These are phyloP conservation scores for Callionymus lyra DNA, from an alignment of 2,113 vertebrate genomes.

Conservation along the genomic window DNA sequence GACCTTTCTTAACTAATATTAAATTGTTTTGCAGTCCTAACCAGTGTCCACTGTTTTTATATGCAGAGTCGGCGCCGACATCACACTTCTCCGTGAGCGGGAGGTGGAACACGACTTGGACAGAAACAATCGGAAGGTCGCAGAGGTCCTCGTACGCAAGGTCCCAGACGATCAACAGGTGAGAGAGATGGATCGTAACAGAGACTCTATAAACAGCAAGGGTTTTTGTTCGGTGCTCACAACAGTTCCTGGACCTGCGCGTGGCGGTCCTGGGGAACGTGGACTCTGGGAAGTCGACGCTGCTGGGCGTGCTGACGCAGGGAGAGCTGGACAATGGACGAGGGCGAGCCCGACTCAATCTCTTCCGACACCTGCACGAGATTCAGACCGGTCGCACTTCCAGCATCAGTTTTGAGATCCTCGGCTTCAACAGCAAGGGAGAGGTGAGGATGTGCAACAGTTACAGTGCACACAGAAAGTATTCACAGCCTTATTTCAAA, in stretches of 20 bases:
- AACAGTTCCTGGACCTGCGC: slow-evolving; percentile 89
- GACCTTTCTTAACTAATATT: too few species aligned
- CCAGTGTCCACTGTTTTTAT: too few species aligned
- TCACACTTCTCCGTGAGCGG: slow-evolving; percentile 83
- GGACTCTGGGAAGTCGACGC: slow-evolving; percentile 94
- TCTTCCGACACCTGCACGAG: slow-evolving; percentile 96
- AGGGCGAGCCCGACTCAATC: slow-evolving; percentile 91
- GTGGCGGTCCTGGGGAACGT: slow-evolving; percentile 96
- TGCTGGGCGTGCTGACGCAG: slow-evolving; percentile 91
- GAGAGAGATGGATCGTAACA: slow-evolving; percentile 4
- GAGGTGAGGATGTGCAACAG: too few species aligned
- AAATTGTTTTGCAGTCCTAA: too few species aligned
- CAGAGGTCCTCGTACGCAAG: slow-evolving; percentile 92
- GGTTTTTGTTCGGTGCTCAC: not conserved
- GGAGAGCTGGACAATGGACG: slow-evolving; percentile 96
- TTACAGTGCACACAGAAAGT: too few species aligned
- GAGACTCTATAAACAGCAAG: not conserved
- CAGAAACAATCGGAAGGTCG: slow-evolving; percentile 79
- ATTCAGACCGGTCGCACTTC: slow-evolving; percentile 96
- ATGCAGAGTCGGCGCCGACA: slow-evolving; percentile 95
- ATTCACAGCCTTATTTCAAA: too few species aligned
- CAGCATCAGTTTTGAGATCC: slow-evolving; percentile 98
- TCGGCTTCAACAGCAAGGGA: slow-evolving; percentile 96
- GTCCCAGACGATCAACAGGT: slow-evolving; percentile 98
- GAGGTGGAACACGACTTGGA: slow-evolving; percentile 89